Percentiles rank a stretch among this genome's conserved stretches.
phyloP scores from a whole-genome alignment of 2,797 vertebrate species.

The Esox lucius region DNA sequence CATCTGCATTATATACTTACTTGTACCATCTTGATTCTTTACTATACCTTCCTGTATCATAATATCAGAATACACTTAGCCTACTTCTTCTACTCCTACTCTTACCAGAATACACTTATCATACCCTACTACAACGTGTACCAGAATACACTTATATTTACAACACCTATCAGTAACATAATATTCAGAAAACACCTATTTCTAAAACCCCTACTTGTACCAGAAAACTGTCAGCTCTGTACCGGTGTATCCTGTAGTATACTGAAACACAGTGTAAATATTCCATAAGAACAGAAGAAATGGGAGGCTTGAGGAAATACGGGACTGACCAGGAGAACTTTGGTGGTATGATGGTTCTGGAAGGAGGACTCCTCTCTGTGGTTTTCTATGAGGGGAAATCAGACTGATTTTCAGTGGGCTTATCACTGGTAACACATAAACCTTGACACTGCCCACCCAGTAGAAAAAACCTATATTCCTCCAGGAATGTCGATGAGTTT shows the following conservation, averaged over 20 bases:
- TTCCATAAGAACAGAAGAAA: constrained; percentile 28
- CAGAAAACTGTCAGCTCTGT: neutral
- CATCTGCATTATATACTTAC: neutral
- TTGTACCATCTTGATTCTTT: too few species aligned
- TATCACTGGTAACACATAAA: neutral
- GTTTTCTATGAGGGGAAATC: constrained; percentile 69
- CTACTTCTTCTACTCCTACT: too few species aligned
- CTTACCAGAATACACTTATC: too few species aligned
- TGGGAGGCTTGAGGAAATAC: constrained; percentile 18
- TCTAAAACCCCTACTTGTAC: neutral
- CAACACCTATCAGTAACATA: too few species aligned
- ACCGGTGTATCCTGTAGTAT: constrained; percentile 24
- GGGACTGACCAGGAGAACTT: constrained; percentile 80
- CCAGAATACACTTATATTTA: too few species aligned
- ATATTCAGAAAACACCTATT: too few species aligned
- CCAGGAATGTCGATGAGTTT: too few species aligned
- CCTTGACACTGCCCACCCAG: neutral
- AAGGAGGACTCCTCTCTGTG: constrained; percentile 80
- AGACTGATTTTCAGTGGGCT: neutral
- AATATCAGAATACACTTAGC: too few species aligned
- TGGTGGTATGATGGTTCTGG: constrained; percentile 77
- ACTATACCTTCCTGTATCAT: too few species aligned
- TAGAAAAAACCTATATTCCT: neutral
- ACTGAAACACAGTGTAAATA: too few species aligned
- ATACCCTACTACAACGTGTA: too few species aligned